Evolutionary conservation across 2,113 vertebrate genomes (phyloP).

Genomic region (Synodontis membranacea): DNA sequence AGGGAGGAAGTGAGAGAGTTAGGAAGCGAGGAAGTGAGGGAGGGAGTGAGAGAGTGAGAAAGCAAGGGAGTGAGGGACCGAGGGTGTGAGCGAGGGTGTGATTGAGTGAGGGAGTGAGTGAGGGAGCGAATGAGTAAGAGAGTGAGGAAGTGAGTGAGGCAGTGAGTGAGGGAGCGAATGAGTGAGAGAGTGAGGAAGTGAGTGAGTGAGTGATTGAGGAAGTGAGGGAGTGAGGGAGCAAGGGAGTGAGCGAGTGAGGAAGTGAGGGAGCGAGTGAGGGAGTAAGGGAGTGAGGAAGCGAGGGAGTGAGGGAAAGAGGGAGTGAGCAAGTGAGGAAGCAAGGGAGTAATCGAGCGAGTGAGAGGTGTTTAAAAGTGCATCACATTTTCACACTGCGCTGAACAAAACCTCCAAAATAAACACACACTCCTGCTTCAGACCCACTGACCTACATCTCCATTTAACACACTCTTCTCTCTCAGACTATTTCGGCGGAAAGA

Average conservation of each 20-base stretch:
- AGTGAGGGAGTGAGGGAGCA: too few species aligned
- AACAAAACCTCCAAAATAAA: slow-evolving; percentile 31
- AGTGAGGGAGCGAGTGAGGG: too few species aligned
- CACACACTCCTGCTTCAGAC: slow-evolving; percentile 49
- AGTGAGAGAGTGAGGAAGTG: background rate
- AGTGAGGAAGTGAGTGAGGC: too few species aligned
- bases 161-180: background rate
- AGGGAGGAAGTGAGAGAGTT: background rate
- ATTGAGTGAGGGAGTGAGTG: too few species aligned
- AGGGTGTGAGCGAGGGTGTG: too few species aligned
- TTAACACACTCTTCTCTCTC: slow-evolving; percentile 50
- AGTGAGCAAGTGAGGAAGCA: background rate
- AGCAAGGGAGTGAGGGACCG: background rate
- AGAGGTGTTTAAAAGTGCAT: background rate
- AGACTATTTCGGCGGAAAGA: slow-evolving; percentile 61
- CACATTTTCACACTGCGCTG: background rate
- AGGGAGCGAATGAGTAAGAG: background rate
- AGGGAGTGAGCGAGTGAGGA: background rate
- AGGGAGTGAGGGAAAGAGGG: background rate
- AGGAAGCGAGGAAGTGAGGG: background rate
- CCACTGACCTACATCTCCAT: slow-evolving; percentile 51
- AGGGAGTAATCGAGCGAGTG: too few species aligned
- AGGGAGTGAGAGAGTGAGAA: background rate
- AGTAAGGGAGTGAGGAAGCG: too few species aligned
- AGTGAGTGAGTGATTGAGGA: background rate